These are phyloP conservation scores for Pseudorectes ferrugineus DNA, from an alignment of 2,113 vertebrate species.

Conservation along the genomic window DNA sequence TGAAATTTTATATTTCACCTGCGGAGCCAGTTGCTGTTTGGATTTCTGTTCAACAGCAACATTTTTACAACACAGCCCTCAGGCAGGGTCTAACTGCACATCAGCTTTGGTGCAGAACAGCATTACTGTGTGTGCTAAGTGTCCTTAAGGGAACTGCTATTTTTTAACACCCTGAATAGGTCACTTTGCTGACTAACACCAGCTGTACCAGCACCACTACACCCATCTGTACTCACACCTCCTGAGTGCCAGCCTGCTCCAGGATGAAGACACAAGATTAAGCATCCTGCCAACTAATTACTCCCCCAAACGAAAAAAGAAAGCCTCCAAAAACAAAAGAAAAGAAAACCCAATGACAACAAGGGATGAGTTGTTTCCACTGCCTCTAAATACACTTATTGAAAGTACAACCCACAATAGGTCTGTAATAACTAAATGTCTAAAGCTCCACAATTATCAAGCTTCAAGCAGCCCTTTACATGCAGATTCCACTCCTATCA, in stretches of 20 bases:
- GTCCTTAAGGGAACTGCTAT: not conserved
- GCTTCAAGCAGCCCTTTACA: not conserved
- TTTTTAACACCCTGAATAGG: constrained; percentile 12
- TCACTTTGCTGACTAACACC: not conserved
- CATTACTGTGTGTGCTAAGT: not conserved
- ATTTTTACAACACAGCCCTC: constrained; percentile 36
- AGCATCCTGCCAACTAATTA: not conserved
- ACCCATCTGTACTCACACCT: not conserved
- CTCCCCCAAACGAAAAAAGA: not conserved
- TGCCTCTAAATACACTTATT: not conserved
- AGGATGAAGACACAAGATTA: not conserved
- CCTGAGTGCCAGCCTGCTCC: not conserved
- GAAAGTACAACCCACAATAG: not conserved
- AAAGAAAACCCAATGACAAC: not conserved
- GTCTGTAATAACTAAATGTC: not conserved
- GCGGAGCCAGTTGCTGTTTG: not conserved
- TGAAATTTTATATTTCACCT: constrained; percentile 38
- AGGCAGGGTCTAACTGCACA: constrained; percentile 20
- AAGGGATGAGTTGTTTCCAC: not conserved
- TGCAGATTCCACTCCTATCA: not conserved
- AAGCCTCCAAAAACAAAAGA: not conserved
- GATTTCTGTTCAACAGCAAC: constrained; percentile 41
- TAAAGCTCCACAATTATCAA: not conserved
- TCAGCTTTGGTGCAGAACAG: not conserved
- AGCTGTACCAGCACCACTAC: not conserved